Evolutionary conservation across 2,888 invertebrate species (phyloP), one percentile per base, ranked within the genome.

Genomic region (Venustoraphidia nigricollis): DNA sequence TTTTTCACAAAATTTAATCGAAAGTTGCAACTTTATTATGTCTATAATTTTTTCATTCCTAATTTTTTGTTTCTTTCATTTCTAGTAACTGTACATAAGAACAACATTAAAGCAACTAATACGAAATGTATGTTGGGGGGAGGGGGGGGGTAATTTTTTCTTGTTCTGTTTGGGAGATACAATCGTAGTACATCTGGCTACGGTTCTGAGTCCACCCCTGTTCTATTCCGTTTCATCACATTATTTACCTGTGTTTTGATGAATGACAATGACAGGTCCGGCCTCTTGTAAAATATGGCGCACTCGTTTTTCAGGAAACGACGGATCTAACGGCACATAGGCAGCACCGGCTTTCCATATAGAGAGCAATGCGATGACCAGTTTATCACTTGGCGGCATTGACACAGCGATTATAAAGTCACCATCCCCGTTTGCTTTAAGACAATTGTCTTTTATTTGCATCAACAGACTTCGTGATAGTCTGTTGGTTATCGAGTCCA

Each of bases 341-440:
- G 89, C 84, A 11, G 83, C 85, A 0, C 91, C 90, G 0, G 83
- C 72, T 66, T 90, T 89, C 77, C 87, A 80, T 45, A 83, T 77
- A 1, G 85, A 79, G 51, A 91, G 63, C 14, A 92, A 65, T 0
- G 80, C 67, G 35, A 76, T 69, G 9, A 89, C 73, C 49, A 84
- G 61, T 37, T 67, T 73, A 57, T 85, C 81, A 3, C 82, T 77
- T 0, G 90, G 89, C 53, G 77, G 76, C 79, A 90, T 79, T 59
- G 83, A 84, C 0, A 90, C 82, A 1, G 84, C 87, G 0, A 90
- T 71, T 10, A 88, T 77, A 56, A 66, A 80, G 61, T 87, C 83
- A 0, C 80, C 79, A 61, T 87, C 86, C 4, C 66, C 61, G 60
- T 84, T 83, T 10, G 69, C 57, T 0, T 70, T 67, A 0, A 66